These are phyloP conservation scores for Eutolmus rufibarbis DNA, from an alignment of 2,888 invertebrate species.

Conservation along the genomic window DNA sequence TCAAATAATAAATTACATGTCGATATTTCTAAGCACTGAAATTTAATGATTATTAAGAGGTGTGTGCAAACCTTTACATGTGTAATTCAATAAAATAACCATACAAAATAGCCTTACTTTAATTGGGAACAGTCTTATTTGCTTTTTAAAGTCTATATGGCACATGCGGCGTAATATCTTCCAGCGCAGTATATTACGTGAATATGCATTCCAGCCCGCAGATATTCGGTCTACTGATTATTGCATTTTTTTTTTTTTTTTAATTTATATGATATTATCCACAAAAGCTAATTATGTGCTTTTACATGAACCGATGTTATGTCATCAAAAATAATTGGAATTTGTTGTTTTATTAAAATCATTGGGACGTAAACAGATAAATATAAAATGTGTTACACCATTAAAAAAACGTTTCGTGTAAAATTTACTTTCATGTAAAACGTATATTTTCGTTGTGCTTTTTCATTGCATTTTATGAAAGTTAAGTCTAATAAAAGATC, in stretches of 20 bases:
- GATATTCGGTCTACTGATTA: neutral
- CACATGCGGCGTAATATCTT: slow-evolving; percentile 1
- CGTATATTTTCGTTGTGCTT: slow-evolving; percentile 28
- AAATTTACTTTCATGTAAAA: slow-evolving; percentile 18
- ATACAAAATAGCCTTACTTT: neutral
- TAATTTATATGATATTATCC: neutral
- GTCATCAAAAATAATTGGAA: neutral
- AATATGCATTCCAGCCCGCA: slow-evolving; percentile 12
- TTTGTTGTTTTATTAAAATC: neutral
- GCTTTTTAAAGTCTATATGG: slow-evolving; percentile 10
- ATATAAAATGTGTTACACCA: neutral
- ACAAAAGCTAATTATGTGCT: neutral
- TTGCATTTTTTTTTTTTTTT: neutral
- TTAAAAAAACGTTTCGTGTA: neutral
- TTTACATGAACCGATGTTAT: neutral
- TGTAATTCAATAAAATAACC: neutral
- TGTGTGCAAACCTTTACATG: neutral
- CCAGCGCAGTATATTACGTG: neutral
- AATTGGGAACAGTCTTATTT: slow-evolving; percentile 11
- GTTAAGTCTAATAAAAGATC: slow-evolving; percentile 37
- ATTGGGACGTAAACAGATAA: slow-evolving; percentile 7
- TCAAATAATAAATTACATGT: neutral
- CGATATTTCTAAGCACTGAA: neutral
- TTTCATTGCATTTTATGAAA: slow-evolving; percentile 34
- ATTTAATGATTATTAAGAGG: neutral